Evolutionary conservation across 2,113 vertebrate genomes (phyloP).

Genomic region (Myrmophylax atrothorax): DNA sequence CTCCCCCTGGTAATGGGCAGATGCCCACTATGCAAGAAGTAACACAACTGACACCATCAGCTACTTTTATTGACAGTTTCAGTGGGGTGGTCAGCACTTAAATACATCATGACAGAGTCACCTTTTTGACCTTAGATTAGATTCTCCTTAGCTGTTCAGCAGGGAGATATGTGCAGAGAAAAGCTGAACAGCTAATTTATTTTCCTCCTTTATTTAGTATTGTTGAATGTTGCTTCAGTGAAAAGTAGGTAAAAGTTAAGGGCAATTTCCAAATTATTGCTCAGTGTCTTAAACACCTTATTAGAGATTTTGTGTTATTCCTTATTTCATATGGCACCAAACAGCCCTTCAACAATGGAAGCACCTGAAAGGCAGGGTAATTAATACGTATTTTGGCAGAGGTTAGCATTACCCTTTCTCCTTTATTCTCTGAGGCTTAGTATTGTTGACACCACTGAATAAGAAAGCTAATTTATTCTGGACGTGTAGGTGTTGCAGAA

Average conservation of each 20-base stretch:
- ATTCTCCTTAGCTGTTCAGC: background rate
- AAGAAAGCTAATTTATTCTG: constrained; percentile 71
- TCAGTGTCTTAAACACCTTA: background rate
- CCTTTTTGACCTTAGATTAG: background rate
- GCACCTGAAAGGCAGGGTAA: constrained; percentile 39
- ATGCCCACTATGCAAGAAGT: background rate
- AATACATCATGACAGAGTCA: background rate
- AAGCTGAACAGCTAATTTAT: background rate
- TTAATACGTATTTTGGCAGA: constrained; percentile 37
- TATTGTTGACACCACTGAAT: constrained; percentile 48
- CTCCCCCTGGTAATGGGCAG: constrained; percentile 22
- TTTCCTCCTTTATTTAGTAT: background rate
- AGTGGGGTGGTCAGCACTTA: background rate
- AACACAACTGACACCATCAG: background rate
- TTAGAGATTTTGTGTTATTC: background rate
- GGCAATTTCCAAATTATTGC: background rate
- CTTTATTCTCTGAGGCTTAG: constrained; percentile 44
- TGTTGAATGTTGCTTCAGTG: background rate
- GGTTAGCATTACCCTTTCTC: constrained; percentile 37
- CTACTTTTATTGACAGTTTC: background rate
- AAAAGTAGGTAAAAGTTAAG: background rate
- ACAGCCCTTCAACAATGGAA: background rate
- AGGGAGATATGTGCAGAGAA: background rate
- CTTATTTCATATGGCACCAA: background rate
- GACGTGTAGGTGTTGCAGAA: constrained; percentile 64